These are phyloP conservation scores for Campylomormyrus numenius DNA, from an alignment of 2,113 vertebrate genomes.

Conservation along the genomic window DNA sequence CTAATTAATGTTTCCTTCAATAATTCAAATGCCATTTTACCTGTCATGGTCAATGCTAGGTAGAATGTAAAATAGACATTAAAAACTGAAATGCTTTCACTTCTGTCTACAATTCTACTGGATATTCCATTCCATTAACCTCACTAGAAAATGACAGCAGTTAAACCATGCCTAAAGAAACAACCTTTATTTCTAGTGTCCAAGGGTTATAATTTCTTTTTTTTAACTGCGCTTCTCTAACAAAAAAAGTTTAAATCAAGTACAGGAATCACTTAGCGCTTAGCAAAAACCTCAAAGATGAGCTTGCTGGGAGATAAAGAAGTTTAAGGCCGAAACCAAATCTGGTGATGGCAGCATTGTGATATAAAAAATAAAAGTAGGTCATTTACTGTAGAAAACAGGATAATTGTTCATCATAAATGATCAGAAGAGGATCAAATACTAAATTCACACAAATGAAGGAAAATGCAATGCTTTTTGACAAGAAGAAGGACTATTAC, in stretches of 20 bases:
- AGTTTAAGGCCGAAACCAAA: not conserved
- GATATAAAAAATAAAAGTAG: not conserved
- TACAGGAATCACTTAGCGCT: not conserved
- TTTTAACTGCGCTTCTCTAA: not conserved
- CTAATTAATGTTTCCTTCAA: constrained; percentile 9
- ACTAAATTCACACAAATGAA: not conserved
- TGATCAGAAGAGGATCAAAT: not conserved
- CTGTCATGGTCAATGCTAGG: not conserved
- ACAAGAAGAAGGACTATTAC: not conserved
- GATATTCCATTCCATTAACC: not conserved
- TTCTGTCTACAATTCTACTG: not conserved
- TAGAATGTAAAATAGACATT: not conserved
- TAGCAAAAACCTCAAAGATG: not conserved
- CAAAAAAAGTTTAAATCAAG: not conserved
- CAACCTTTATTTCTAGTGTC: not conserved
- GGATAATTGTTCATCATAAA: not conserved
- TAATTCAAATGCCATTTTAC: constrained; percentile 9
- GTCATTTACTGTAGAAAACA: not conserved
- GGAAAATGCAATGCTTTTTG: not conserved
- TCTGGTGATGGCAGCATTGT: not conserved
- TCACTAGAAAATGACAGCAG: not conserved
- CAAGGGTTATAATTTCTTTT: not conserved
- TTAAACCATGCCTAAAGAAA: not conserved
- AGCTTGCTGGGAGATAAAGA: not conserved
- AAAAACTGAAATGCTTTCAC: constrained; percentile 1